A percentile compares a stretch with the other conserved stretches of the same genome.
These are phyloP conservation scores for Chaetura pelagica DNA, from an alignment of 2,113 vertebrate genomes.

Conservation along the genomic window DNA sequence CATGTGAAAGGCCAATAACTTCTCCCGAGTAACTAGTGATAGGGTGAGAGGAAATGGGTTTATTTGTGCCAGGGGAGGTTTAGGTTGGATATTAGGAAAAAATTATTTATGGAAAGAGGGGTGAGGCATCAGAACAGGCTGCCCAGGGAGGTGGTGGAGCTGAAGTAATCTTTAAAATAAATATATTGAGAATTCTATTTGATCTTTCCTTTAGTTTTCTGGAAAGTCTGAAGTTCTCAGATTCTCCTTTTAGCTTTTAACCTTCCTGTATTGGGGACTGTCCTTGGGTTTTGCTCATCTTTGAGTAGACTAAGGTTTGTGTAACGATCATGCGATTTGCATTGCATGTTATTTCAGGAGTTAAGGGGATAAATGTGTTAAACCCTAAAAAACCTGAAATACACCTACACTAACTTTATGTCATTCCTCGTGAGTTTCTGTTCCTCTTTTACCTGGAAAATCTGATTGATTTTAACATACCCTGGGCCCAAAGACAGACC, in stretches of 20 bases:
- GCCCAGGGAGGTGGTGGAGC: no score
- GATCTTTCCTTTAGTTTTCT: not conserved
- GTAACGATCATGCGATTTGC: not conserved
- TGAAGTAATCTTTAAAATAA: not conserved
- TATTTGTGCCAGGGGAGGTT: no score
- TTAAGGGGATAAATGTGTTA: not conserved
- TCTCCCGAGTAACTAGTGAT: not conserved
- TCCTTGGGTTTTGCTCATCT: not conserved
- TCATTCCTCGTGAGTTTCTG: not conserved
- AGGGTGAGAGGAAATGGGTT: no score
- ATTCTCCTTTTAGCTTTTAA: not conserved
- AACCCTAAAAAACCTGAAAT: not conserved
- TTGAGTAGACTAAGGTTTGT: not conserved
- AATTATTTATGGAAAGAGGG: no score
- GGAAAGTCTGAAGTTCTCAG: not conserved
- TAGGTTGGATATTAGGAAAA: no score
- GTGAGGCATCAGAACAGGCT: no score
- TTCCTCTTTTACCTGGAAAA: not conserved
- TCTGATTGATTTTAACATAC: not conserved
- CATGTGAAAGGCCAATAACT: not conserved
- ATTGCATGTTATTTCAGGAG: not conserved
- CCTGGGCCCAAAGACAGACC: not conserved
- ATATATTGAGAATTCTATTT: not conserved
- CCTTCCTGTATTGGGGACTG: not conserved
- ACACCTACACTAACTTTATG: not conserved